Evolutionary conservation across 2,113 vertebrate genomes (phyloP).

Genomic region (Zonotrichia leucophrys): DNA sequence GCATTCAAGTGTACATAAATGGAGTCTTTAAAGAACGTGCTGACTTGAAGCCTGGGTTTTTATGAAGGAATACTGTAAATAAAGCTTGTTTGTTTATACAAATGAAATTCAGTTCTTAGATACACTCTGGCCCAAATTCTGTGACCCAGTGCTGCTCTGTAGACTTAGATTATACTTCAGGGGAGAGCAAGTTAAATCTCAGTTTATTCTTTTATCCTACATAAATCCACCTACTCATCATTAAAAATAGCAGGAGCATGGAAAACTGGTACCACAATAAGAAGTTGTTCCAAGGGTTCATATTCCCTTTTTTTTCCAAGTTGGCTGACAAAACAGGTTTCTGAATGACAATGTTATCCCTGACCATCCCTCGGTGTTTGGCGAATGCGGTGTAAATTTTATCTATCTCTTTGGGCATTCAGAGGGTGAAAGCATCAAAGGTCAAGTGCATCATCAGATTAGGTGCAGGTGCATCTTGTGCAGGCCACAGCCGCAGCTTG

Average conservation of each 20-base stretch:
- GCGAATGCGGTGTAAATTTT: not conserved
- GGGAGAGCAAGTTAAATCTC: not conserved
- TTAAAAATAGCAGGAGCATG: conserved; percentile 42
- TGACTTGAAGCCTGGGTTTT: conserved; percentile 65
- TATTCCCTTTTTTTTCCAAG: not conserved
- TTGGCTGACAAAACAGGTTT: not conserved
- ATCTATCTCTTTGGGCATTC: not conserved
- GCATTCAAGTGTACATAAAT: conserved; percentile 69
- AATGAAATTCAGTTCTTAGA: conserved; percentile 58
- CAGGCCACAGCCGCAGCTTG: rapidly evolving
- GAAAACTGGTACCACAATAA: conserved; percentile 14
- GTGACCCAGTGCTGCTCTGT: not conserved
- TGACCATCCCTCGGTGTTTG: not conserved
- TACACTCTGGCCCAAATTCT: conserved; percentile 44
- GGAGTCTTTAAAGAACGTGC: conserved; percentile 59
- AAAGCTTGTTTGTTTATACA: conserved; percentile 72
- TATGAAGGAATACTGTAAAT: conserved; percentile 62
- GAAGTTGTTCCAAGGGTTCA: not conserved
- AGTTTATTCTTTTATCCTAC: conserved; percentile 65
- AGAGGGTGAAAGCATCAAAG: not conserved
- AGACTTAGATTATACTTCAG: not conserved
- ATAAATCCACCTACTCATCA: conserved; percentile 63
- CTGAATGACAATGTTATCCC: not conserved
- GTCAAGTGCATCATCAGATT: not conserved
- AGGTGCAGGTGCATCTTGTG: not conserved